phyloP scores from a whole-genome alignment of 2,888 invertebrate genomes.

The Tyria jacobaeae region DNA sequence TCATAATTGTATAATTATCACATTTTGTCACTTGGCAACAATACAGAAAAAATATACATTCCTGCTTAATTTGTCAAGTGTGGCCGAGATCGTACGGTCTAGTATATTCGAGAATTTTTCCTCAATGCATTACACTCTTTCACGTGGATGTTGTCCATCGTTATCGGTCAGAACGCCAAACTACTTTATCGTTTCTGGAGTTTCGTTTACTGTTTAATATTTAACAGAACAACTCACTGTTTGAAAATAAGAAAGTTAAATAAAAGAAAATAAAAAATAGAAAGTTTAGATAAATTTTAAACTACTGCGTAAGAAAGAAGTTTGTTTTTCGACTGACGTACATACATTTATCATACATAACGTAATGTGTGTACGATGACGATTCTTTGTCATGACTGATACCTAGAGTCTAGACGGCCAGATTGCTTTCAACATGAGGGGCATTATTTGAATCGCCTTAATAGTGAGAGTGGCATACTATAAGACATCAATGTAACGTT shows the following conservation, averaged over 20 bases:
- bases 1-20: not conserved
- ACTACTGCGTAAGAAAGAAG: no score
- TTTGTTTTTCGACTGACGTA: no score
- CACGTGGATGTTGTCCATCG: constrained; percentile 34
- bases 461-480: no score
- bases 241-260: no score
- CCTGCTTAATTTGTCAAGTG: not conserved
- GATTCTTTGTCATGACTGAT: no score
- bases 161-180: constrained; percentile 52
- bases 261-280: no score
- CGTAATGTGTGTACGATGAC: no score
- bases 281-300: not conserved
- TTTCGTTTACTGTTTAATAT: constrained; percentile 32
- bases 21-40: not conserved
- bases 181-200: constrained; percentile 28
- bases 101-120: constrained; percentile 60
- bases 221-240: not conserved
- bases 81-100: constrained; percentile 40
- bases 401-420: no score
- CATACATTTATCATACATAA: no score
- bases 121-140: constrained; percentile 68
- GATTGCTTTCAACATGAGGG: no score
- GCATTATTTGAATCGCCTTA: no score
- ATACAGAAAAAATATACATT: not conserved
- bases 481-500: no score